Base-by-base conservation (phyloP, 2,113 vertebrate genomes). In the Isichthys henryi region DNA sequence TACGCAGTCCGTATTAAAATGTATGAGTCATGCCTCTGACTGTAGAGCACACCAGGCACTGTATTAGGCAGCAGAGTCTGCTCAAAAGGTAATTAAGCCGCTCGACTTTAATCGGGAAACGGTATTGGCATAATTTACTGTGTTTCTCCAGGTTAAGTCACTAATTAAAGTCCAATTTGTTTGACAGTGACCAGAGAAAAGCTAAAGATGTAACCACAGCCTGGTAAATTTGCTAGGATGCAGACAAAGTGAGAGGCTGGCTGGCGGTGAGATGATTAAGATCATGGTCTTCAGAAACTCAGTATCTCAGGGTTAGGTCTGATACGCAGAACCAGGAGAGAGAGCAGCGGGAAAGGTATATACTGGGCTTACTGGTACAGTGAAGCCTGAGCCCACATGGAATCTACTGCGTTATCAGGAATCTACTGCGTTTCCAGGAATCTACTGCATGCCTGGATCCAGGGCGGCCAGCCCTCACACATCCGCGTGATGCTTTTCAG, bases 71-170 rank as follows among this genome's bases (percentile, higher is more conserved):
- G 62, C 10, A 2, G 10, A 70, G n/a, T 13, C 62, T 13, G 27
- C 62, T 31, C 62, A 13, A 27, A 56, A 70, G 62, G 62, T 70
- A 70, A 70, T 70, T 70, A 70, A 70, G 62, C n/a, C 62, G 62
- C 35, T 80, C 35, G 35, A 80, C 74, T 43, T 6, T 80, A 80
- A 39, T 43, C 31, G 35, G 74, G 35, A 8, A 80, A 39, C 35
- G 11, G 35, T 43, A 80, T 80, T 35, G 74, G 74, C n/a, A 80
- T 80, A 35, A 80, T 80, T 80, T 43, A 39, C 35, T 43, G 15
- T 80, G 74, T 80, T 80, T 80, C 74, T 80, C 74, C 74, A 43
- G 62, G 62, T 70, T 43, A 80, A 80, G 74, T 80, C 74, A 8
- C 74, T 80, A 80, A 80, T 80, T 80, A 80, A 80, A 80, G 35